Base-by-base conservation (phyloP, 2,888 invertebrate species). In the Drosophila kambysellisi region DNA sequence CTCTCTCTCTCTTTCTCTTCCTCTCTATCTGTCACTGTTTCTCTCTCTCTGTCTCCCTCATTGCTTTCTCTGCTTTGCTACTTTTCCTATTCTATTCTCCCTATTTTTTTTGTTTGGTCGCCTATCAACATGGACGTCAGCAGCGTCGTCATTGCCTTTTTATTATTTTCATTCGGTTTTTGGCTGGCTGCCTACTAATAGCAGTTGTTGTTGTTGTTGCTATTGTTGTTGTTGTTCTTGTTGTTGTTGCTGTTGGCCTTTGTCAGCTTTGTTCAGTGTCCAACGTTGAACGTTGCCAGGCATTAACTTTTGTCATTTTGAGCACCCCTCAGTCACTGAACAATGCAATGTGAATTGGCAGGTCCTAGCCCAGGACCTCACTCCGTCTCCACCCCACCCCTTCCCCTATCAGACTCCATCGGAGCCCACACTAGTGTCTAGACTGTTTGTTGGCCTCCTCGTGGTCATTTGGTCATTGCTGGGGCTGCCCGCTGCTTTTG, bases 281-380 rank as follows among this genome's bases (percentile, higher is more conserved):
- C 58, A 51, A 43, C 35, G 71, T 72, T 80, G 62, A 74, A 89
- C 83, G 85, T 85, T 85, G 85, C 87, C 78, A 88, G 89, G 89
- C 90, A 85, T 85, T 85, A 85, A 81, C 85, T 86, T 85, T 85
- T 90, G 85, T 85, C 85, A 85, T 85, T 88, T 88, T 68, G 74
- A 74, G 79, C 82, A 74, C 70, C 83, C 83, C 83, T 75, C 69
- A 70, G 78, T 75, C 85, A 83, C 64, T 81, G 85, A 90, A 85
- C 85, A 85, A 85, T 85, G 85, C 85, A 86, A 71, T 85, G 87
- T 85, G 85, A 85, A 85, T 88, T 81, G 85, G 71, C 87, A 82
- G 87, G 66, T 52, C 62, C 66, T 65, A 66, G 50, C 37, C 61
- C 57, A 71, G 64, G 63, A 61, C 46, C 82, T 30, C 25, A 33